phyloP scores from a whole-genome alignment of 1,140 invertebrate species.

The Diorhabda sublineata region DNA sequence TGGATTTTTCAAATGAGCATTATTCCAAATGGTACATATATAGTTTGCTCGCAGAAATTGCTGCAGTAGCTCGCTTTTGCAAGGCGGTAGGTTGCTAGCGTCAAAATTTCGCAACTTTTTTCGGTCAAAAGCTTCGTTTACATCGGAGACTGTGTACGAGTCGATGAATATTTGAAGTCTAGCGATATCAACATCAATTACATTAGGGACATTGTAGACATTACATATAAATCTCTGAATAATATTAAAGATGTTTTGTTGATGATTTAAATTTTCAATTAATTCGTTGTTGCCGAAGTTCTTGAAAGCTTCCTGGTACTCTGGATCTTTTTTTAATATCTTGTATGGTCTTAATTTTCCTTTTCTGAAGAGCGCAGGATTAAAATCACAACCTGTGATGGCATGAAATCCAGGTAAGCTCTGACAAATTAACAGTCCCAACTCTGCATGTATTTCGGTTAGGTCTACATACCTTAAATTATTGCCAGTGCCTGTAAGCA shows the following conservation, averaged over 20 bases:
- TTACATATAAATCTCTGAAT: constrained; percentile 26
- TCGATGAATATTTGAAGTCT: constrained; percentile 25
- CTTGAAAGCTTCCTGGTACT: neutral
- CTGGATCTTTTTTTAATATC: neutral
- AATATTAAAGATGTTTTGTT: constrained; percentile 8
- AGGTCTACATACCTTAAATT: neutral
- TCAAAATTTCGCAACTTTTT: too few relatives aligned
- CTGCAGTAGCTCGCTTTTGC: too few relatives aligned
- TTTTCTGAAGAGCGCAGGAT: neutral
- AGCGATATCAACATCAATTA: constrained; percentile 30
- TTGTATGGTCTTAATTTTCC: constrained; percentile 1
- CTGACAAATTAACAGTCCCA: constrained; percentile 33
- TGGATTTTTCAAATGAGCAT: constrained; percentile 24
- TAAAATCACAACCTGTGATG: neutral
- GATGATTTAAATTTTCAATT: neutral
- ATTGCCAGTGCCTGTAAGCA: constrained; percentile 10
- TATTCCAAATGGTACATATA: constrained; percentile 37
- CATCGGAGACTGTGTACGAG: constrained; percentile 20
- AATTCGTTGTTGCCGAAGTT: constrained; percentile 10
- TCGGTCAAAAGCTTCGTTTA: too few relatives aligned
- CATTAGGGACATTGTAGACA: constrained; percentile 21
- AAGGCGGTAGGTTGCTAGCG: too few relatives aligned
- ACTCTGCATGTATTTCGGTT: constrained; percentile 29
- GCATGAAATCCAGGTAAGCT: constrained; percentile 23
- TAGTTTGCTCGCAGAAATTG: constrained; percentile 28